Evolutionary conservation across 2,113 vertebrate genomes (phyloP), one percentile per base, ranked within the genome.

Genomic region (Pampusana beccarii): DNA sequence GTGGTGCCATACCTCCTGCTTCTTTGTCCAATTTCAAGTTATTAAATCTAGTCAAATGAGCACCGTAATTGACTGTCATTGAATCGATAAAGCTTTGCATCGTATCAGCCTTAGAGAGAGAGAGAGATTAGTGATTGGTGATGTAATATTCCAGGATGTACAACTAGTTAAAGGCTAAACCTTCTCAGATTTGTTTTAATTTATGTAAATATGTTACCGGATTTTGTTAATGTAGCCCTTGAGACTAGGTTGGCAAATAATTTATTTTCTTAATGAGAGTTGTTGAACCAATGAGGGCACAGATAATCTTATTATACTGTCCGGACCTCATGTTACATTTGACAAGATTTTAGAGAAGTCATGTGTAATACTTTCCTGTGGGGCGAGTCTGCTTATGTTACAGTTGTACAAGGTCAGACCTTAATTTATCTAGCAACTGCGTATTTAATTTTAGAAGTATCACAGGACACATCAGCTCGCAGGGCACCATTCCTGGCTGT

Each of bases 371-470:
- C 88, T 98, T 98, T 91, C 84, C 95, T 81, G 54, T 80, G 83
- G 95, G 93, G 96, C 61, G 5, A 88, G 92, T 95, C 90, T 77
- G 65, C 94, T 98, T 94, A 91, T 95, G 94, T 98, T 98, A 97
- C 97, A 96, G 95, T 96, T 98, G 97, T 92, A 97, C 96, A 96
- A 98, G 98, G 98, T 98, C 98, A 98, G 90, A 46, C 96, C 97
- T 98, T 98, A 98, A 98, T 98, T 98, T 99, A 98, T 97, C 98
- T 90, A 96, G 95, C 97, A 97, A 98, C 98, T 98, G 98, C 3
- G 28, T 97, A 81, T 95, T 98, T 98, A 98, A 98, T 98, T 98
- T 98, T 98, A 98, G 98, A 98, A 97, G 81, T 88, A 95, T 96
- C 96, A 97, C 97, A 97, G 96, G 97, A 97, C 97, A 96, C 92